phyloP scores from a whole-genome alignment of 2,113 vertebrate genomes.

The Ranitomeya variabilis region DNA sequence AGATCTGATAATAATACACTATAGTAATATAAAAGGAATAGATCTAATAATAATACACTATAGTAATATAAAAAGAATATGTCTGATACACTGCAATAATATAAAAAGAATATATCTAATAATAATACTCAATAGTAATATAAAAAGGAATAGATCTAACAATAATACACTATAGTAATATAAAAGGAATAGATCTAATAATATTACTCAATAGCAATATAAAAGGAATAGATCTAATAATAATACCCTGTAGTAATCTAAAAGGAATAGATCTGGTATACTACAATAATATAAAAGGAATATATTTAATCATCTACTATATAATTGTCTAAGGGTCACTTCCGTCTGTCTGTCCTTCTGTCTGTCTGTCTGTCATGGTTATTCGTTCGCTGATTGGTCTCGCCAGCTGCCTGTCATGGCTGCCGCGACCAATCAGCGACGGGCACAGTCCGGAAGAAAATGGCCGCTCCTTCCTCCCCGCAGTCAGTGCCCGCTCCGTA shows the following conservation, averaged over 20 bases:
- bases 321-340: too few relatives aligned
- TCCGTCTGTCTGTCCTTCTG: too few relatives aligned
- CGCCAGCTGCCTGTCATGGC: too few relatives aligned
- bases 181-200: not conserved
- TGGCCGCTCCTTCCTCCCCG: too few relatives aligned
- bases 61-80: not conserved
- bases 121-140: not conserved
- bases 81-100: not conserved
- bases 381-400: too few relatives aligned
- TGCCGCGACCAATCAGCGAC: too few relatives aligned
- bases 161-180: not conserved
- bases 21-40: not conserved
- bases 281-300: too few relatives aligned
- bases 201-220: too few relatives aligned
- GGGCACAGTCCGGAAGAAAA: too few relatives aligned
- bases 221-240: not conserved
- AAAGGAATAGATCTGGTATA: not conserved
- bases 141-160: not conserved
- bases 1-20: not conserved
- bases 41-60: constrained; percentile 16
- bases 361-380: too few relatives aligned
- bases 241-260: not conserved
- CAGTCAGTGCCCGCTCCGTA: too few relatives aligned
- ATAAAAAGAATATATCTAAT: not conserved
- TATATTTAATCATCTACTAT: too few relatives aligned